Evolutionary conservation across 2,888 invertebrate species (phyloP).

Genomic region (Pachydiplax longipennis): DNA sequence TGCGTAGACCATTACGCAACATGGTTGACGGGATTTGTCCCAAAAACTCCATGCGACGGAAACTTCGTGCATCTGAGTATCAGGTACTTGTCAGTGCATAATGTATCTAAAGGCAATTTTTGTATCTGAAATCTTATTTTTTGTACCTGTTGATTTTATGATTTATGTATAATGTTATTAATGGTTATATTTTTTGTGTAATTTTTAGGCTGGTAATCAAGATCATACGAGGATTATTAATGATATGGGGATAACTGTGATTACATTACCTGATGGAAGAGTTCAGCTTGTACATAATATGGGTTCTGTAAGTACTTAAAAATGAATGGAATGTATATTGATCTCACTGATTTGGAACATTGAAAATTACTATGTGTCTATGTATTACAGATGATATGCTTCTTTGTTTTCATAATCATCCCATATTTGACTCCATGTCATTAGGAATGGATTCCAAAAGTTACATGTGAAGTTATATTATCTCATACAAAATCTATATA

Average conservation of each 20-base stretch:
- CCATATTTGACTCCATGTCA: too few species aligned
- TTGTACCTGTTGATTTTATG: not conserved
- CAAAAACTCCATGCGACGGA: constrained; percentile 63
- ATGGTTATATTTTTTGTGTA: not conserved
- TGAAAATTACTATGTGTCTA: too few species aligned
- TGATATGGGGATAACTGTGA: constrained; percentile 94
- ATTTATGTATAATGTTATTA: not conserved
- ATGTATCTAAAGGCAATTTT: not conserved
- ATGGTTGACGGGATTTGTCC: constrained; percentile 85
- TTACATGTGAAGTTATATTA: too few species aligned
- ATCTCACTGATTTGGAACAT: too few species aligned
- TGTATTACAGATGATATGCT: too few species aligned
- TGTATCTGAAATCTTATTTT: not conserved
- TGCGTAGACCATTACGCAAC: constrained; percentile 83
- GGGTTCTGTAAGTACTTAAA: constrained; percentile 39
- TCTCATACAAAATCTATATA: too few species aligned
- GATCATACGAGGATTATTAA: constrained; percentile 86
- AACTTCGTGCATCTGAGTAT: constrained; percentile 74
- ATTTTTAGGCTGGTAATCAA: constrained; percentile 74
- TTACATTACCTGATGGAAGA: constrained; percentile 86
- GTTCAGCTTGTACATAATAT: constrained; percentile 92
- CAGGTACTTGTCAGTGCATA: constrained; percentile 59
- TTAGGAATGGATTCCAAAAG: too few species aligned
- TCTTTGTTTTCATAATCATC: too few species aligned
- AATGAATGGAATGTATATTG: not conserved